phyloP scores from a whole-genome alignment of 2,888 invertebrate species.

The Emmelina monodactyla region DNA sequence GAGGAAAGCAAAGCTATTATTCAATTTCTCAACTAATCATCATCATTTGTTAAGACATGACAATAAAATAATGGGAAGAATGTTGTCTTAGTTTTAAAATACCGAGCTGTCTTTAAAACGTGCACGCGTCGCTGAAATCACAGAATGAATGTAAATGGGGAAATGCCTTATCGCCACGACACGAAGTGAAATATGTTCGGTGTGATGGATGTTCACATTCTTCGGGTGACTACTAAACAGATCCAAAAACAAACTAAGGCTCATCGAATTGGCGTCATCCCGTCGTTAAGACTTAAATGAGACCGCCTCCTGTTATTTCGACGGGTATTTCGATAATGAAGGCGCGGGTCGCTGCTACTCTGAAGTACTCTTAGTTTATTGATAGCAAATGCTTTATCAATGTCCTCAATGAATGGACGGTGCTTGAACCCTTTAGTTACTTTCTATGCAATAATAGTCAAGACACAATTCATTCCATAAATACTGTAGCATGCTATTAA shows the following conservation, averaged over 20 bases:
- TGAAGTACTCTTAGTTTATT: constrained; percentile 35
- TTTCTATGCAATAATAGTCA: too few relatives aligned
- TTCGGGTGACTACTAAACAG: constrained; percentile 35
- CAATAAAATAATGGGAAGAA: constrained; percentile 20
- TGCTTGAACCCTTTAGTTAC: too few relatives aligned
- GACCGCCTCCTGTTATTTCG: constrained; percentile 37
- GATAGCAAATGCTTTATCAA: constrained; percentile 50
- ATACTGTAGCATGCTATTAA: too few relatives aligned
- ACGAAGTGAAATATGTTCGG: constrained; percentile 40
- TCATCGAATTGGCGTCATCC: constrained; percentile 35
- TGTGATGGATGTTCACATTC: constrained; percentile 48
- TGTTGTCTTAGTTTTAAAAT: constrained; percentile 52
- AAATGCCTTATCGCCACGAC: constrained; percentile 42
- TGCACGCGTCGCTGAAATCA: constrained; percentile 19
- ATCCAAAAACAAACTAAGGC: constrained; percentile 49
- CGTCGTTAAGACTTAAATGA: constrained; percentile 32
- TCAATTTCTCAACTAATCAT: not conserved
- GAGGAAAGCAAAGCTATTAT: constrained; percentile 16
- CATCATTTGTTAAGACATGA: not conserved
- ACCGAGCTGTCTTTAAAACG: constrained; percentile 19
- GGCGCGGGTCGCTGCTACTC: constrained; percentile 36
- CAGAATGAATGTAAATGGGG: constrained; percentile 39
- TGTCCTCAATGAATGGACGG: constrained; percentile 27
- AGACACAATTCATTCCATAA: too few relatives aligned
- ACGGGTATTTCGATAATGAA: constrained; percentile 45